phyloP scores from a whole-genome alignment of 2,113 vertebrate species.

The Pluvianellus socialis region DNA sequence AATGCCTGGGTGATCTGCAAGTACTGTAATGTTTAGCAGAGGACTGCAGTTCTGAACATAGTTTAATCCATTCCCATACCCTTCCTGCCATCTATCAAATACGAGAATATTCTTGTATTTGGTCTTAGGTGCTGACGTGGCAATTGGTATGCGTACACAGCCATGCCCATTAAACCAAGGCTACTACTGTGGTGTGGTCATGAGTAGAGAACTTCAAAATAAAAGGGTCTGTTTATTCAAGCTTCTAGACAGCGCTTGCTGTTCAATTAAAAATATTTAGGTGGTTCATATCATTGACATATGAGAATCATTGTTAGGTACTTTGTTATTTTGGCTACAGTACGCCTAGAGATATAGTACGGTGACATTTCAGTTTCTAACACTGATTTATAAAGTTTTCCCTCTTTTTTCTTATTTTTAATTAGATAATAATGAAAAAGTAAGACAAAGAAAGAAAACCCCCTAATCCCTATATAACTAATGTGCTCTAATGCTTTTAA shows the following conservation, averaged over 20 bases:
- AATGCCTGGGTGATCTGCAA: not conserved
- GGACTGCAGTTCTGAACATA: not conserved
- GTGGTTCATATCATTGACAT: not conserved
- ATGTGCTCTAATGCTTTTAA: not conserved
- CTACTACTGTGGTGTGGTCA: not conserved
- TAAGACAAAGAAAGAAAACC: not conserved
- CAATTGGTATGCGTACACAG: not conserved
- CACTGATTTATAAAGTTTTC: not conserved
- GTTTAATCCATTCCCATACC: not conserved
- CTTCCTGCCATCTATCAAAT: not conserved
- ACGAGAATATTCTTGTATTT: not conserved
- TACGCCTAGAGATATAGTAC: not conserved
- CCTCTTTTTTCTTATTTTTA: not conserved
- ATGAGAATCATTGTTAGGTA: not conserved
- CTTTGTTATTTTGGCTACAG: not conserved
- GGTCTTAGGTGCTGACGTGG: not conserved
- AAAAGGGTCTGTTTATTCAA: not conserved
- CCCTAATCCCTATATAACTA: not conserved
- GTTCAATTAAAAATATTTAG: not conserved
- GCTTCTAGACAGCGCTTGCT: not conserved
- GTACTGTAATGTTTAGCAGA: not conserved
- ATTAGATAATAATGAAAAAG: not conserved
- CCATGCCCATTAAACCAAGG: not conserved
- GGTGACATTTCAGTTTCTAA: not conserved
- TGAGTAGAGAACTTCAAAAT: not conserved